phyloP scores from a whole-genome alignment of 2,113 vertebrate species.

The Petroica traversi region DNA sequence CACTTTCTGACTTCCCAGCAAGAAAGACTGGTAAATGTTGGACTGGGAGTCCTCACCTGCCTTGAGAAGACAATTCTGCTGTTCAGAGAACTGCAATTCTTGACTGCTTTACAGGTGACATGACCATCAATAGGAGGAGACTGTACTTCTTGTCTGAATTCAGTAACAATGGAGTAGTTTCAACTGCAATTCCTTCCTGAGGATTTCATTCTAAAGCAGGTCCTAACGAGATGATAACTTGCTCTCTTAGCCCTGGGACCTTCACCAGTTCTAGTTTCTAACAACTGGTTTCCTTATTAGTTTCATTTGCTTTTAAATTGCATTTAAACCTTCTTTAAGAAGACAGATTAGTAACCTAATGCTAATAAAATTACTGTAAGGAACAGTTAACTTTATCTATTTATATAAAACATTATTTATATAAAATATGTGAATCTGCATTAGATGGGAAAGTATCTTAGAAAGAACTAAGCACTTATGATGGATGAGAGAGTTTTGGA shows the following conservation, averaged over 20 bases:
- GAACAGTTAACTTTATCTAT: background rate
- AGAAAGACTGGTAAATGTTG: background rate
- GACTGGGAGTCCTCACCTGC: background rate
- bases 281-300: background rate
- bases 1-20: background rate
- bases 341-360: background rate
- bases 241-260: background rate
- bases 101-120: accelerated
- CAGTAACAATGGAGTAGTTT: background rate
- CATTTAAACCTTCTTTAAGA: background rate
- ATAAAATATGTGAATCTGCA: background rate
- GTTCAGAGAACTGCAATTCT: background rate
- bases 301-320: background rate
- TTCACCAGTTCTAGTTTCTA: background rate
- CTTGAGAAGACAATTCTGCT: background rate
- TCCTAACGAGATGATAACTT: background rate
- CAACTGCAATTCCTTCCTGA: background rate
- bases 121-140: background rate
- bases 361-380: background rate
- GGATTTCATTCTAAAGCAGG: background rate
- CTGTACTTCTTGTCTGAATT: background rate
- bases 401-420: background rate
- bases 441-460: background rate
- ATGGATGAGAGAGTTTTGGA: background rate
- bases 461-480: background rate